Evolutionary conservation across 2,888 invertebrate species (phyloP).

Genomic region (Epistrophe eligans): DNA sequence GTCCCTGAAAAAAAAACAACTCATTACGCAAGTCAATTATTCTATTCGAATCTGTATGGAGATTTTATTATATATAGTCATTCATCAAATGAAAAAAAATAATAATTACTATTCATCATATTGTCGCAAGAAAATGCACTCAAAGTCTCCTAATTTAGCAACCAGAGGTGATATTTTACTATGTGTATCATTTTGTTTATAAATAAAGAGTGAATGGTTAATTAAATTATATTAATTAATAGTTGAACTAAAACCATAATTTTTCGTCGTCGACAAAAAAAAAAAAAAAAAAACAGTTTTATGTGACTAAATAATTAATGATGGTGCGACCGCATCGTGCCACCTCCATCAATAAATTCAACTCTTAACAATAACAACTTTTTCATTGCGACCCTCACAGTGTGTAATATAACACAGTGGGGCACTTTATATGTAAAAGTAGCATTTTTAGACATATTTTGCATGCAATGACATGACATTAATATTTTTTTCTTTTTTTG

Average conservation of each 20-base stretch:
- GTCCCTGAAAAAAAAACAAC: not conserved
- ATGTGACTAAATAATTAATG: slow-evolving; percentile 26
- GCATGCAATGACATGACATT: no score
- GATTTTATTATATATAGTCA: not conserved
- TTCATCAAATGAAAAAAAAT: not conserved
- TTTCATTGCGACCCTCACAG: slow-evolving; percentile 2
- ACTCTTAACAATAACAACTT: slow-evolving; percentile 8
- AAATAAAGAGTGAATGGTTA: slow-evolving; percentile 39
- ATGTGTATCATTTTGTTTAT: not conserved
- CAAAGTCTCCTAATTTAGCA: not conserved
- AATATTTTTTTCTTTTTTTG: no score
- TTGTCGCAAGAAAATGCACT: not conserved
- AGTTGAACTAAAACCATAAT: slow-evolving; percentile 30
- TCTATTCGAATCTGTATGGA: not conserved
- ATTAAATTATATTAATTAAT: slow-evolving; percentile 61
- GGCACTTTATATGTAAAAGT: not conserved
- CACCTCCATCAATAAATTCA: not conserved
- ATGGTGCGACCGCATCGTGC: slow-evolving; percentile 2
- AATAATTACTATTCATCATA: not conserved
- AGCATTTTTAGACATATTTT: no score
- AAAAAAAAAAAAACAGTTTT: slow-evolving; percentile 14
- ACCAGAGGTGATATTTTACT: not conserved
- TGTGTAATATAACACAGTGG: not conserved
- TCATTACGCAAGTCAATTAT: not conserved
- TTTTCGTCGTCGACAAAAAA: slow-evolving; percentile 6